Conservation (phyloP, 2,797 vertebrate species). For the Falco rusticolus region DNA sequence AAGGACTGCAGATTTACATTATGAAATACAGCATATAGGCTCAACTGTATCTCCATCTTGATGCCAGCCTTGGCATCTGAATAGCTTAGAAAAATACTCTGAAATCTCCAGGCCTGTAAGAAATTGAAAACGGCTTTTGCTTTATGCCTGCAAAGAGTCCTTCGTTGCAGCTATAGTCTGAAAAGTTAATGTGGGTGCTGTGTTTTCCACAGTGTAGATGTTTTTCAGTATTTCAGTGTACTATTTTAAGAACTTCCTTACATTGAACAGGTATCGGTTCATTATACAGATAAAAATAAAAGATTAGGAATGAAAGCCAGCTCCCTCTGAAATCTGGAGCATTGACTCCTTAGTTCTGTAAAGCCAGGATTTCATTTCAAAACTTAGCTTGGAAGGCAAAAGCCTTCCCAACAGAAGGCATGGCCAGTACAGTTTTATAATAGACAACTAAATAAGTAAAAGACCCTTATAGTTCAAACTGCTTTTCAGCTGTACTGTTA, state of each 20-base stretch:
- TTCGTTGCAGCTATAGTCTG: background rate
- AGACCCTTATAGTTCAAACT: background rate
- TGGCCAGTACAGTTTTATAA: background rate
- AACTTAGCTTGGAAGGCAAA: background rate
- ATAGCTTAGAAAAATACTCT: background rate
- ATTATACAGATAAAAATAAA: background rate
- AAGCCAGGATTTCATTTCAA: background rate
- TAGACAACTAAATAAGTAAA: background rate
- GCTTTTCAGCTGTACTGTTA: background rate
- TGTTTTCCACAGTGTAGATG: background rate
- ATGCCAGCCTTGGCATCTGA: background rate
- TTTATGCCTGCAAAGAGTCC: background rate
- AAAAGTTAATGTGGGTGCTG: background rate
- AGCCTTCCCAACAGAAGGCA: background rate
- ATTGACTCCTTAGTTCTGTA: background rate
- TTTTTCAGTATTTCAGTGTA: background rate
- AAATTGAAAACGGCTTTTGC: background rate
- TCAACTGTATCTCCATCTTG: background rate
- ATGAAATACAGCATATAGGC: background rate
- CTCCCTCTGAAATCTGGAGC: background rate
- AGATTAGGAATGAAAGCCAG: background rate
- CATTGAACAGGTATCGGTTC: rapidly evolving
- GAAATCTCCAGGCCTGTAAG: background rate
- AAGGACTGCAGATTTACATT: background rate
- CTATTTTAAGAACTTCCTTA: background rate